These are phyloP conservation scores for Calyptomena viridis DNA, from an alignment of 2,113 vertebrate species.

Conservation along the genomic window DNA sequence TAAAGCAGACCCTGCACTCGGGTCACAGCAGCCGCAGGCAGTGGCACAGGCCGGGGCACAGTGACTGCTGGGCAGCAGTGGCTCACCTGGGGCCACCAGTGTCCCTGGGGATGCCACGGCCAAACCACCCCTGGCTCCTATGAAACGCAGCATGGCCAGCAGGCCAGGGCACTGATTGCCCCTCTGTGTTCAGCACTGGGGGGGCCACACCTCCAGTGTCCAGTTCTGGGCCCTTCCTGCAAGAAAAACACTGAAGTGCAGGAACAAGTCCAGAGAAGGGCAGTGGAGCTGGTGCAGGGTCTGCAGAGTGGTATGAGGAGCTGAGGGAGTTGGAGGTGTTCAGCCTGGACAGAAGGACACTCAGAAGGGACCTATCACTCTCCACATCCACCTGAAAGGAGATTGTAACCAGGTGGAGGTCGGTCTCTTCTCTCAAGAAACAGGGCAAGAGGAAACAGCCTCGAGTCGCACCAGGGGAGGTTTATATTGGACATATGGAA, in stretches of 20 bases:
- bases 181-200: neutral
- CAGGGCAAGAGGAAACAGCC: neutral
- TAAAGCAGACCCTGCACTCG: no score
- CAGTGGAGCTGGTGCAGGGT: neutral
- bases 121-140: neutral
- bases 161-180: neutral
- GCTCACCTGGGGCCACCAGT: no score
- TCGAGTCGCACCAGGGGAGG: neutral
- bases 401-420: rapidly evolving
- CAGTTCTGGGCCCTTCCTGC: neutral
- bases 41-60: neutral
- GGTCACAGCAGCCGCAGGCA: neutral
- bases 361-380: rapidly evolving
- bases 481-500: neutral
- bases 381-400: neutral
- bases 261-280: neutral
- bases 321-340: neutral
- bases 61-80: no score
- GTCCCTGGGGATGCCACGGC: neutral
- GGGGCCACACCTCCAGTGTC: neutral
- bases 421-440: neutral
- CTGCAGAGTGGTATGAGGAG: neutral
- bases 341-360: neutral
- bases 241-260: neutral
- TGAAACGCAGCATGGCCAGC: neutral